Conservation (phyloP, 2,888 invertebrate species). For the Empis stercorea region DNA sequence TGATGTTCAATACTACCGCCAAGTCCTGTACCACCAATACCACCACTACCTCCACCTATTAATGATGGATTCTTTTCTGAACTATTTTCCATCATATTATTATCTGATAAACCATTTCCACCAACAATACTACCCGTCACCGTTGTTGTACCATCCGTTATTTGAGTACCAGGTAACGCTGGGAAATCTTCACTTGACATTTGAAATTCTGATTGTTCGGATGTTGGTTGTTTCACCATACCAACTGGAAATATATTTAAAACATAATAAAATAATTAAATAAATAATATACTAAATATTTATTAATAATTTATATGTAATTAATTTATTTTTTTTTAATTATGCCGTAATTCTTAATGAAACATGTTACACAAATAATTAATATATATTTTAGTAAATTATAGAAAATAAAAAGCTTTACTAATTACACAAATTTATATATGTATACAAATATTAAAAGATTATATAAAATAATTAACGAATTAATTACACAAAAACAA, state of each 20-base stretch:
- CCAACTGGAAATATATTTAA: slow-evolving; percentile 48
- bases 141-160: slow-evolving; percentile 44
- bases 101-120: slow-evolving; percentile 16
- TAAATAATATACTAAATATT: slow-evolving; percentile 1
- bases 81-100: slow-evolving; percentile 18
- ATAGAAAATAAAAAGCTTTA: no score
- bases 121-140: slow-evolving; percentile 24
- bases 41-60: slow-evolving; percentile 19
- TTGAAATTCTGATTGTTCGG: slow-evolving; percentile 85
- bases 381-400: no score
- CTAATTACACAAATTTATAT: no score
- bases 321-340: no score
- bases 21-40: slow-evolving; percentile 19
- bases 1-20: slow-evolving; percentile 31
- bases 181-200: slow-evolving; percentile 99
- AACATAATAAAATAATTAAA: slow-evolving; percentile 6
- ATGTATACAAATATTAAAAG: no score
- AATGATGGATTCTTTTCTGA: slow-evolving; percentile 16
- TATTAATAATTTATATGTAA: no score
- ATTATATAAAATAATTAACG: no score
- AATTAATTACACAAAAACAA: no score
- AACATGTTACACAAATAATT: no score
- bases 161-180: slow-evolving; percentile 89
- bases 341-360: no score
- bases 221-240: slow-evolving; percentile 89